Conservation (phyloP, 2,797 vertebrate species). For the Sebastes nivosus region DNA sequence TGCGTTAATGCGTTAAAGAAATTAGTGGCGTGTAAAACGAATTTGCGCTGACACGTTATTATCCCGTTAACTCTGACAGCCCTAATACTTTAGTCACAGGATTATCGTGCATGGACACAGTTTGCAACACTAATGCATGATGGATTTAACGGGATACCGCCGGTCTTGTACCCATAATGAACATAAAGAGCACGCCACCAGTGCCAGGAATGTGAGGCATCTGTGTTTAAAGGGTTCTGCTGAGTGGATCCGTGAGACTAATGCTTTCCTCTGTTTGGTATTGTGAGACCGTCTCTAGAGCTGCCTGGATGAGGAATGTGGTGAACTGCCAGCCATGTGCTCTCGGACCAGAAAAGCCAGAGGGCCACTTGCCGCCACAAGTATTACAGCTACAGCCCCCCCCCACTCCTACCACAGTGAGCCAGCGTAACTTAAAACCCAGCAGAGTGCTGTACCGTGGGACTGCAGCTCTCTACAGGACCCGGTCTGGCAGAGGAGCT, state of each 20-base stretch:
- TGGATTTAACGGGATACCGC: neutral
- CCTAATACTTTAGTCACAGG: too few species aligned
- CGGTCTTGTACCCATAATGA: neutral
- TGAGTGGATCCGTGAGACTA: neutral
- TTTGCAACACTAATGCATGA: neutral
- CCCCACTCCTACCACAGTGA: conserved; percentile 12
- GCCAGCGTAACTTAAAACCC: conserved; percentile 66
- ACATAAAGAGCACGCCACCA: neutral
- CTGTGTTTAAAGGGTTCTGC: neutral
- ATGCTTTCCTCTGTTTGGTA: conserved; percentile 19
- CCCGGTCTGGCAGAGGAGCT: conserved; percentile 25
- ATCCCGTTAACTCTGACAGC: too few species aligned
- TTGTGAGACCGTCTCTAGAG: conserved; percentile 19
- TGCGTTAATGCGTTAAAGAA: too few species aligned
- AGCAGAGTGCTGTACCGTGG: conserved; percentile 27
- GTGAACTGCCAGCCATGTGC: conserved; percentile 67
- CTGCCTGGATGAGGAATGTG: conserved; percentile 50
- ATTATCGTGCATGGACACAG: too few species aligned
- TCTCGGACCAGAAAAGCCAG: conserved; percentile 52
- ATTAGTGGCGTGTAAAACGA: too few species aligned
- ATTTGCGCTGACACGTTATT: too few species aligned
- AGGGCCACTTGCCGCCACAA: conserved; percentile 45
- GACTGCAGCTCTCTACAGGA: conserved; percentile 15
- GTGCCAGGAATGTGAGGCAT: neutral
- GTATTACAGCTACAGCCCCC: conserved; percentile 22